Conservation (phyloP, 30 jellyfish, hydroid and myxozoan genomes). For the Turritopsis dohrnii region DNA sequence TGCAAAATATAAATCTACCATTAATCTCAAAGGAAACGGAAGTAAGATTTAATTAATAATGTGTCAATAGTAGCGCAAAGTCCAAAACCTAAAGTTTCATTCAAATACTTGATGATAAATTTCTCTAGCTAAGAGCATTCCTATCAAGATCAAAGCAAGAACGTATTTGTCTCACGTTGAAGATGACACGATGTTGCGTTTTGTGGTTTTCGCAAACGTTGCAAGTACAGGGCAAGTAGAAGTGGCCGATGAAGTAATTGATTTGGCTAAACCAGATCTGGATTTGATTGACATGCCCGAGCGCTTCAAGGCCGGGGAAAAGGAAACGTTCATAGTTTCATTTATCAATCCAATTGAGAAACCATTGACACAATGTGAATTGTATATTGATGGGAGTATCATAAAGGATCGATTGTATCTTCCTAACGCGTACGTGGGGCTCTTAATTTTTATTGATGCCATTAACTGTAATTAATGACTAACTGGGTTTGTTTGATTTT, state of each 20-base stretch:
- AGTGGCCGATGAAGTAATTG: conserved; percentile 42
- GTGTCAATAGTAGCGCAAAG: too few relatives aligned
- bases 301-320: conserved; percentile 20
- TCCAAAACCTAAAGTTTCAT: too few relatives aligned
- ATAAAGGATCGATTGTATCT: conserved; percentile 50
- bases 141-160: conserved; percentile 36
- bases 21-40: conserved; percentile 25
- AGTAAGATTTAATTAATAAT: conserved; percentile 20
- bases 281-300: conserved; percentile 32
- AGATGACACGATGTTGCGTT: conserved; percentile 60
- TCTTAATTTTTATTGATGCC: too few relatives aligned
- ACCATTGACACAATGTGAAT: conserved; percentile 39
- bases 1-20: conserved; percentile 12
- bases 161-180: conserved; percentile 55
- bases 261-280: conserved; percentile 50
- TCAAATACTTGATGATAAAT: background rate
- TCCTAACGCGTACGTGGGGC: background rate
- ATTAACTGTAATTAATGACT: too few relatives aligned
- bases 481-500: background rate
- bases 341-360: conserved; percentile 55
- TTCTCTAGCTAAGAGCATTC: conserved; percentile 40
- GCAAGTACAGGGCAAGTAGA: conserved; percentile 50
- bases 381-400: conserved; percentile 74
- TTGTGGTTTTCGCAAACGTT: conserved; percentile 44
- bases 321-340: conserved; percentile 21